phyloP scores from a whole-genome alignment of 2,888 invertebrate genomes.

The Drepana falcataria region DNA sequence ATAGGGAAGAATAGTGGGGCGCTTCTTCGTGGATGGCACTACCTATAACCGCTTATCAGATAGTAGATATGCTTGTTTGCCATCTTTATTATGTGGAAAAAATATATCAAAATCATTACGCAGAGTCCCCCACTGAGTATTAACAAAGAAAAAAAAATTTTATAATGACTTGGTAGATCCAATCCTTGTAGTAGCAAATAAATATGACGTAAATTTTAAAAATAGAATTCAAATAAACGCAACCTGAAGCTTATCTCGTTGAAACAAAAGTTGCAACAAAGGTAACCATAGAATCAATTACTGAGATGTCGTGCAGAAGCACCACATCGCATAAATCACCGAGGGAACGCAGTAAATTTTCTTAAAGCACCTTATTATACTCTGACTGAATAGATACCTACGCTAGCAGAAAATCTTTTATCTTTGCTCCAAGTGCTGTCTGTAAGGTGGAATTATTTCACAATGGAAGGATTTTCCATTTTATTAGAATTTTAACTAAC shows the following conservation, averaged over 20 bases:
- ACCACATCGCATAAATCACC: constrained; percentile 39
- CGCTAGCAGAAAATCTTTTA: constrained; percentile 34
- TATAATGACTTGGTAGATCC: too few species aligned
- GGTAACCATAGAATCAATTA: constrained; percentile 39
- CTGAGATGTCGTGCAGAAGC: constrained; percentile 32
- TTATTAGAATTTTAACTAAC: not conserved
- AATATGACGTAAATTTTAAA: too few species aligned
- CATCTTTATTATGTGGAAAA: too few species aligned
- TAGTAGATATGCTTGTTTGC: too few species aligned
- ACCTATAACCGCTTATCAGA: too few species aligned
- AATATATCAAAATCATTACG: too few species aligned
- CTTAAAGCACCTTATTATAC: constrained; percentile 27
- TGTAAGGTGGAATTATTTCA: constrained; percentile 6
- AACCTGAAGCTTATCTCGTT: not conserved
- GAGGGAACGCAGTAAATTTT: constrained; percentile 38
- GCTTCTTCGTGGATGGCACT: too few species aligned
- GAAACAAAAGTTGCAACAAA: constrained; percentile 1
- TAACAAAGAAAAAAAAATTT: too few species aligned
- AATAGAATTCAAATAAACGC: too few species aligned
- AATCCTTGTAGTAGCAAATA: too few species aligned
- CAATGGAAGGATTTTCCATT: not conserved
- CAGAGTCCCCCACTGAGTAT: too few species aligned
- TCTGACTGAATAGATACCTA: constrained; percentile 24
- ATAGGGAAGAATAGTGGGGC: too few species aligned
- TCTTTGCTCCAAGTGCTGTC: constrained; percentile 24